These are phyloP conservation scores for Proterorhinus semilunaris DNA, from an alignment of 2,113 vertebrate genomes.

Conservation along the genomic window DNA sequence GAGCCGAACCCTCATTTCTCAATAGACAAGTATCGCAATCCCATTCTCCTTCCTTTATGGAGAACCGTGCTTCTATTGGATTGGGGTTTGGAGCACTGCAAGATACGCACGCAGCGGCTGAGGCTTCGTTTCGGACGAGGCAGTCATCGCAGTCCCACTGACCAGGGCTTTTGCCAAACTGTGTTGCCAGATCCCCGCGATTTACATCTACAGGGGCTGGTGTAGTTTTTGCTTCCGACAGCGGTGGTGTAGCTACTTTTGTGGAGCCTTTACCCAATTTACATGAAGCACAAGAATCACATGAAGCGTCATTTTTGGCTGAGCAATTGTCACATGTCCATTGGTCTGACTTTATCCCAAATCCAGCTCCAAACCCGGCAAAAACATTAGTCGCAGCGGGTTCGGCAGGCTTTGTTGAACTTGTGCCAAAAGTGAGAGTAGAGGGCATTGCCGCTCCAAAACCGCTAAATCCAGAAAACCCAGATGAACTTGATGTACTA, in stretches of 20 bases:
- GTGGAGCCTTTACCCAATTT: conserved; percentile 42
- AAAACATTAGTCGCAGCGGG: conserved; percentile 26
- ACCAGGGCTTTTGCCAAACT: conserved; percentile 76
- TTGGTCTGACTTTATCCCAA: conserved; percentile 71
- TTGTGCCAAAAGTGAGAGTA: conserved; percentile 77
- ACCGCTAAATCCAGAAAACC: conserved; percentile 67
- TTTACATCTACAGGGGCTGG: conserved; percentile 12
- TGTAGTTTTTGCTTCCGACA: not conserved
- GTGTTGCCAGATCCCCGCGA: conserved; percentile 69
- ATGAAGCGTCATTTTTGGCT: conserved; percentile 71
- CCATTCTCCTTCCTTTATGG: conserved; percentile 84
- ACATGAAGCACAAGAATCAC: conserved; percentile 79
- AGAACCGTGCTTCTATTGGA: conserved; percentile 77
- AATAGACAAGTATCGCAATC: conserved; percentile 80
- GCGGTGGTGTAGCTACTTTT: conserved; percentile 21
- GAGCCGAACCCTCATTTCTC: conserved; percentile 76
- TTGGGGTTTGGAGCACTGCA: conserved; percentile 62
- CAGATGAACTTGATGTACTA: conserved; percentile 24
- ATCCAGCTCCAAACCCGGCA: conserved; percentile 51
- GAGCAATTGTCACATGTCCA: conserved; percentile 81
- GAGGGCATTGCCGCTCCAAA: conserved; percentile 61
- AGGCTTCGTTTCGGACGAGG: conserved; percentile 76
- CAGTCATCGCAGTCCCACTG: conserved; percentile 82
- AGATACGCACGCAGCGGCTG: conserved; percentile 67
- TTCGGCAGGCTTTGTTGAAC: conserved; percentile 39